Evolutionary conservation across 2,797 vertebrate genomes (phyloP).

Genomic region (Chaenodraco wilsoni): DNA sequence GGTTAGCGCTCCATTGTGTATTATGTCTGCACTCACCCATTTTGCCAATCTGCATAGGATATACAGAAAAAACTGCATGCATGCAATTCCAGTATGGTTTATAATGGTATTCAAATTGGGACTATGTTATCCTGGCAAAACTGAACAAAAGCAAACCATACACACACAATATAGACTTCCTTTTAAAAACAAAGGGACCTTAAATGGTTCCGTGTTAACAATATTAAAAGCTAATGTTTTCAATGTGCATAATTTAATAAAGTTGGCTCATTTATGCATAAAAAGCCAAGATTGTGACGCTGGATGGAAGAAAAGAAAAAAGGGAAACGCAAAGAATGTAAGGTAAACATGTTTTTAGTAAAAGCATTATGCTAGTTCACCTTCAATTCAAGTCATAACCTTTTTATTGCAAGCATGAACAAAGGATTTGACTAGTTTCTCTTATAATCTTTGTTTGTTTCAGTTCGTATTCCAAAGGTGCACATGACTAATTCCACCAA

Average conservation of each 20-base stretch:
- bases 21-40: neutral
- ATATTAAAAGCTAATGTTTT: neutral
- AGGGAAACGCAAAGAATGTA: neutral
- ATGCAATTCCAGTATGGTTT: slow-evolving; percentile 4
- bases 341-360: slow-evolving; percentile 2
- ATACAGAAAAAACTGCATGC: neutral
- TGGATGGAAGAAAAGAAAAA: neutral
- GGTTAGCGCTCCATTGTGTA: neutral
- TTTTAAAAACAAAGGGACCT: slow-evolving; percentile 2
- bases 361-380: neutral
- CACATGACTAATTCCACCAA: neutral
- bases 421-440: neutral
- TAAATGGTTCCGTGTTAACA: neutral
- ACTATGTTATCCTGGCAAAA: neutral
- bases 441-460: neutral
- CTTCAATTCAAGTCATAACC: neutral
- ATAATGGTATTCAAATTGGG: neutral
- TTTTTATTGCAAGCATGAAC: neutral
- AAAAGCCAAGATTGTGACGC: neutral
- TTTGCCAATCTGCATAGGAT: neutral
- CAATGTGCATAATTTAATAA: neutral
- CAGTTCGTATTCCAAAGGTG: neutral
- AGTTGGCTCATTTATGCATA: neutral
- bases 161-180: neutral
- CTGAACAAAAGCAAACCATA: slow-evolving; percentile 5